Base-by-base conservation (phyloP, 1,140 invertebrate genomes). In the Lethrus apterus region DNA sequence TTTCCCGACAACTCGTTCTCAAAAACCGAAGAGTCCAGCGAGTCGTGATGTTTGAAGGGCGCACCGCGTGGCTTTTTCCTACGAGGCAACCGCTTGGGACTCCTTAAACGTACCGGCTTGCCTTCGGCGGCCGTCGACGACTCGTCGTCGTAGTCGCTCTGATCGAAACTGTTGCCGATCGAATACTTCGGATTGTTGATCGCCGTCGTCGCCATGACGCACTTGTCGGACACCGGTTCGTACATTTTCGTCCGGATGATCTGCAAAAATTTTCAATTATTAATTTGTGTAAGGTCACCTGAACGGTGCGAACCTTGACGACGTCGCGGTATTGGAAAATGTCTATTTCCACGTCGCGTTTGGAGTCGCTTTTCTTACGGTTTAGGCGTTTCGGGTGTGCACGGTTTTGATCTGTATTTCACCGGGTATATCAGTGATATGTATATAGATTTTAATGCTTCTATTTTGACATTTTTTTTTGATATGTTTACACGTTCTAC, bases 191-290 rank as follows among this genome's bases (percentile, higher is more conserved):
- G 14, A 15, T 5, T 14, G 23, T 13, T 23, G 46, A 29, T 21
- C 21, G 30, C 46, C 14, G 43, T 41, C 20, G 26, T 21, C 8
- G 42, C 33, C 9, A 47, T 50, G 44, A 48, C 52, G 50, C 36
- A 48, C 23, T 40, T 35, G 32, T 42, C 45, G 35, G 50, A 44
- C 23, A 55, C 53, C n/a, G 53, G 46, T 44, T 55, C 53, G 53
- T 55, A 55, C 53, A 55, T 55, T 33, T 40, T 52, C 46, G 53
- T 43, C 13, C 36, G 17, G 21, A 34, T 33, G 10, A 46, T 46
- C 44, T 46, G 32, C 4, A 46, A 46, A 35, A 35, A 46, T 23
- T 23, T n/a, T n/a, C n/a, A 40, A 20, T 40, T 21, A 19, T 40
- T 40, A 20, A n/a, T n/a, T n/a, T n/a, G n/a, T n/a, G n/a, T n/a